These are phyloP conservation scores for Meleagris gallopavo DNA, from an alignment of 2,113 vertebrate species.

Conservation along the genomic window DNA sequence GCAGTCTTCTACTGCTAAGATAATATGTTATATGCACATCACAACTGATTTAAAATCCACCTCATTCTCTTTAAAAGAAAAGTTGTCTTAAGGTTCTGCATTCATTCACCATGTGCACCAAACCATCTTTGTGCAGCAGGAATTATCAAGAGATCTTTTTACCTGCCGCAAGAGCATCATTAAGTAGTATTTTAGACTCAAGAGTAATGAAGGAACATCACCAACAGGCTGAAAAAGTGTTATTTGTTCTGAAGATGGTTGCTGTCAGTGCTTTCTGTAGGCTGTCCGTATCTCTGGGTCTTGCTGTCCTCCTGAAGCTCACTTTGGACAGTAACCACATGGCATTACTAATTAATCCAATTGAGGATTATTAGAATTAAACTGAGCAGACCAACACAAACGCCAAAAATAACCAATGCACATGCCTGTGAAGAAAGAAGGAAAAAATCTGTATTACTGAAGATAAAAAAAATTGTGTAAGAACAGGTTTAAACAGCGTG, in stretches of 20 bases:
- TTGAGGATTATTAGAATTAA: conserved; percentile 84
- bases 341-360: conserved; percentile 77
- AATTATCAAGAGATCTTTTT: not conserved
- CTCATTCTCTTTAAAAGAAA: not conserved
- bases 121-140: not conserved
- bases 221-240: not conserved
- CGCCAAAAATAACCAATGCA: conserved; percentile 85
- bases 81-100: not conserved
- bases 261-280: not conserved
- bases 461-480: not conserved
- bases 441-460: not conserved
- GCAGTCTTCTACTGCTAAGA: not conserved
- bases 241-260: not conserved
- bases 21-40: not conserved
- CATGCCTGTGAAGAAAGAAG: conserved; percentile 82
- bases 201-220: not conserved
- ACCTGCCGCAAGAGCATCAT: not conserved
- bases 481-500: not conserved
- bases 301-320: not conserved
- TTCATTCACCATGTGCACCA: not conserved
- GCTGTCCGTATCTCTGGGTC: not conserved
- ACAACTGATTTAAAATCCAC: not conserved
- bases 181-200: not conserved
- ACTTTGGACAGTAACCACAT: not conserved
- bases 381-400: conserved; percentile 86